Evolutionary conservation across 2,797 vertebrate species (phyloP), one percentile per base, ranked within the genome.

Genomic region (Parauchenoglanis ngamensis): DNA sequence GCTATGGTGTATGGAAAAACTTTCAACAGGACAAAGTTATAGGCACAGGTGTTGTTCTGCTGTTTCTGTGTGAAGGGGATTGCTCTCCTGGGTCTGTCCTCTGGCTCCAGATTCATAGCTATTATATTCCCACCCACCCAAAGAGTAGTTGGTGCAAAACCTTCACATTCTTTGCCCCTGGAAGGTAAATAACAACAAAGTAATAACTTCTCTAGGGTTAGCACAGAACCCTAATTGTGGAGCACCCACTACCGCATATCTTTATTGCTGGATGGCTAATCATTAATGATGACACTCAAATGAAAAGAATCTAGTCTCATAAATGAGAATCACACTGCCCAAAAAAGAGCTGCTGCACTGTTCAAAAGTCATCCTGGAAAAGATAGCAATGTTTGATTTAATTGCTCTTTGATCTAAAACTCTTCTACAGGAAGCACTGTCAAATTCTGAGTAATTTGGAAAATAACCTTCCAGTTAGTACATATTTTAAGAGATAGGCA

Each of bases 371-470:
- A 57, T 23, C 4, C 28, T 79, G 28, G 31, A 57, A 40, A 79
- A 40, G n/a, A 75, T 75, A 28, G 25, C n/a, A 54, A 31, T 31
- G 75, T 56, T 56, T 52, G n/a, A 77, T 78, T 19, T 21, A 78
- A 57, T 19, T 78, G 52, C 76, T 57, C 17, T 78, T 78, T 78
- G 17, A 57, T 78, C 28, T 35, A 57, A 79, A 79, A 57, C 17
- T 35, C 54, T 31, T 79, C 3, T 35, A 57, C 3, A 78, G 28
- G 19, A 56, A n/a, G 25, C 15, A 31, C 46, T n/a, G 11, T 28
- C 46, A 76, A 46, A n/a, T n/a, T n/a, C 5, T 7, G 46, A 54
- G 13, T 17, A 52, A 46, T 75, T 77, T 28, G 15, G 2, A 31
- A 54, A 77, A 31, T 28, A 52, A 25, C 1, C 73, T 52, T 0